Evolutionary conservation across 2,888 invertebrate genomes (phyloP), one percentile per base, ranked within the genome.

Genomic region (Cryptocheilus praepositus): DNA sequence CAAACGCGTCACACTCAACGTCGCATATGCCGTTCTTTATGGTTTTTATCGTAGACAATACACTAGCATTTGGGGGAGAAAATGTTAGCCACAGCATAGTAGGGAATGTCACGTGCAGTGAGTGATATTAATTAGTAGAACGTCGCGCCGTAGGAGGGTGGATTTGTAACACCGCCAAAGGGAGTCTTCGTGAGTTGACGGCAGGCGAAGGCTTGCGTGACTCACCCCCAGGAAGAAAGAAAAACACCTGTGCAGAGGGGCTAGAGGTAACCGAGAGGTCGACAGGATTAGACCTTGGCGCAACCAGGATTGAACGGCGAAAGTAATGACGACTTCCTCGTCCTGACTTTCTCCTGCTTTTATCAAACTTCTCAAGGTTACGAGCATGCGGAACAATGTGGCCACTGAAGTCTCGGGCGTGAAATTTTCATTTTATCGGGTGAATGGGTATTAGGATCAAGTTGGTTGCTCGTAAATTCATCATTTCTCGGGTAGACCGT

Each of bases 71-170:
- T 5, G 25, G 25, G 25, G 25, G 25, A 5, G 25, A 25, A 25
- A 25, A 25, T 25, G 25, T 25, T 25, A 25, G 5, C 25, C 36
- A 11, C 1, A 36, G 36, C 45, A 43, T 28, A n/a, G n/a, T n/a
- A 11, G 11, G 21, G 13, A 13, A 54, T 46, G 59, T 58, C 44
- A 52, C 54, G 55, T 43, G 51, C 51, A 1, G 16, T 15, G 55
- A 65, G 61, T 63, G 59, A 61, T 77, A 76, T 77, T 77, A 77
- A 77, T 77, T 77, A 74, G 64, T 57, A 61, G 45, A 60, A 25
- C 25, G 2, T 5, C 25, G 25, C 25, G 25, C 25, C 25, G 25
- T 25, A 5, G 25, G 5, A 25, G 25, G 25, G 25, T 25, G 25
- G 25, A 25, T 5, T 60, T 54, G 54, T 28, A 52, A 45, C 46